Evolutionary conservation across 1,140 invertebrate genomes (phyloP), one percentile per base, ranked within the genome.

Genomic region (Hypothenemus hampei): DNA sequence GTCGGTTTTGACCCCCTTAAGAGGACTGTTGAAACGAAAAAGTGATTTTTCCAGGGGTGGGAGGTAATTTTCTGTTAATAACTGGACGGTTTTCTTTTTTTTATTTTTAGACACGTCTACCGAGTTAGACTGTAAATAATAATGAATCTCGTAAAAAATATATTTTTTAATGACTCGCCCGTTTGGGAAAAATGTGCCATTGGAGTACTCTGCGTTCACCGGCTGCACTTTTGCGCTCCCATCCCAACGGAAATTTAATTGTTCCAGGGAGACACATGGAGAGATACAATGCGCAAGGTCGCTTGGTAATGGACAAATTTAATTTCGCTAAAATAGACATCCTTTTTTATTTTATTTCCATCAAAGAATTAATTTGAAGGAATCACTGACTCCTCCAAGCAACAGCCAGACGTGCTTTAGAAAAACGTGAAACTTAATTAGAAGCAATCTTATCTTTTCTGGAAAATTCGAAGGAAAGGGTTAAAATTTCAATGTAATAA

Each of bases 91-190:
- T 13, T 13, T n/a, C 5, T 11, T 4, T 8, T 26, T 24, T 16
- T 15, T 5, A 19, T n/a, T 13, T n/a, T 15, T 15, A 15, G 8
- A 16, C 13, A 18, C 41, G 5, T 45, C 41, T 24, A 7, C 15
- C 15, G 11, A 24, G 41, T 10, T 22, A 11, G 23, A 24, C 11
- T 26, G 16, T 15, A 22, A 22, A 33, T 19, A 50, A 50, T 50
- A 50, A 37, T 41, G 39, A 41, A 41, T 41, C 37, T 51, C 49
- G 37, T 40, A 51, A 51, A 51, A 51, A 51, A 43, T 51, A 39
- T 49, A 51, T 36, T 51, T 49, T 49, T 51, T 51, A 51, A 51
- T 51, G 49, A n/a, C n/a, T n/a, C n/a, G 49, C 7, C 49, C 24
- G 4, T 21, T 8, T 10, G 37, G 43, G 43, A 51, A 43, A 19